Base-by-base conservation (phyloP, 2,888 invertebrate species). In the Leistus spinibarbis region DNA sequence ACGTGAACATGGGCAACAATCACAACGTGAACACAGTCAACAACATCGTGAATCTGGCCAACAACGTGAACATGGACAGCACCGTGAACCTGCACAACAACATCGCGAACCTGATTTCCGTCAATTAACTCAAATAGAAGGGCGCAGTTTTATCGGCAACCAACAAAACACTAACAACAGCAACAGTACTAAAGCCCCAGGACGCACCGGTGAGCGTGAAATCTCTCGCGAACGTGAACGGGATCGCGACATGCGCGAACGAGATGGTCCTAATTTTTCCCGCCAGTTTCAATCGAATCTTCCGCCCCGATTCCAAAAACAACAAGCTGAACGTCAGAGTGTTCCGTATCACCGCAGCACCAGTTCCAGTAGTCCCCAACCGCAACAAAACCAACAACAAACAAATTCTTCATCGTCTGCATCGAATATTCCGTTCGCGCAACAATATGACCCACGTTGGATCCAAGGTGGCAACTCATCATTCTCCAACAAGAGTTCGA, bases 261-360 rank as follows among this genome's bases (percentile, higher is more conserved):
- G 87, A 69, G 90, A 90, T 79, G 86, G 85, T 54, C 88, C 90
- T 1, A 88, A 88, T 24, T 94, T 92, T 83, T 91, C 92, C 5
- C 90, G 92, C 80, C 91, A 91, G 78, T 95, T 94, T 85, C 94
- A 94, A 84, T 91, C 90, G 68, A 93, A 95, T 86, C 89, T 96
- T 81, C 96, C 96, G 70, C 96, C 96, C 16, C 89, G 96, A 76
- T 95, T 95, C 85, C 90, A 92, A 81, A 93, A 93, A 81, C 93
- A 94, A 81, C 93, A 94, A 80, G 89, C 90, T 78, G 90, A 86
- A 77, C 83, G 85, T 73, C 81, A 81, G 23, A 79, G 76, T 22
- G 57, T 78, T 67, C 17, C 79, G 76, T 56, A 79, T 76, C 67
- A 72, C 20, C 63, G 76, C 20, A 62, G 73, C 23, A 62, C 54